Percentiles rank a stretch among this genome's conserved stretches.
These are phyloP conservation scores for Emydura subglobosa DNA, from an alignment of 2,113 vertebrate species.

Conservation along the genomic window DNA sequence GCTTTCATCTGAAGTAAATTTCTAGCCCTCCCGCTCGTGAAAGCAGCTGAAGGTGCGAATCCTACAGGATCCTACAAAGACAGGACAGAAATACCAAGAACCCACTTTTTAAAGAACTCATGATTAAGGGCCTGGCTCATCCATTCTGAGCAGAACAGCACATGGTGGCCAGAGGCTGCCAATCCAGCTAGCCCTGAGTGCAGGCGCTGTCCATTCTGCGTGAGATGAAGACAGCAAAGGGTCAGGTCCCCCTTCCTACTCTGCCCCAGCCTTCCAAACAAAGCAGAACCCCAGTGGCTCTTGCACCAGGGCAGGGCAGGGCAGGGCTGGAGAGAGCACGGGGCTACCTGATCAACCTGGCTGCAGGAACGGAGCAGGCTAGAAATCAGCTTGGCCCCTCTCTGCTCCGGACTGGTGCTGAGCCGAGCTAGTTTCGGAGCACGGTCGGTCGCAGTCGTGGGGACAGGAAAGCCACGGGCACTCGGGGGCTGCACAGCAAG, in stretches of 20 bases:
- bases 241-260: not conserved
- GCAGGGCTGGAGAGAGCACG: not conserved
- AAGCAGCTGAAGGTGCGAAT: not conserved
- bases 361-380: not conserved
- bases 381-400: not conserved
- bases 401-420: not conserved
- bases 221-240: not conserved
- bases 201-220: not conserved
- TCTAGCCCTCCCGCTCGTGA: not conserved
- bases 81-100: not conserved
- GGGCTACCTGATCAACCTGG: not conserved
- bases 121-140: not conserved
- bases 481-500: not conserved
- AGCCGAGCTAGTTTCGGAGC: not conserved
- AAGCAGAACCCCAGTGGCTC: not conserved
- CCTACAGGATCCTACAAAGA: not conserved
- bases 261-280: not conserved
- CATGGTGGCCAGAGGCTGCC: not conserved
- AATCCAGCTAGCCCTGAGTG: not conserved
- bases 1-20: not conserved
- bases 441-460: not conserved
- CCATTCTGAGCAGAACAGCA: not conserved
- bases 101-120: not conserved
- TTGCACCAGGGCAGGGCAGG: not conserved
- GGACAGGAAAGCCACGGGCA: not conserved